Evolutionary conservation across 1,140 invertebrate species (phyloP).

Genomic region (Apis dorsata): DNA sequence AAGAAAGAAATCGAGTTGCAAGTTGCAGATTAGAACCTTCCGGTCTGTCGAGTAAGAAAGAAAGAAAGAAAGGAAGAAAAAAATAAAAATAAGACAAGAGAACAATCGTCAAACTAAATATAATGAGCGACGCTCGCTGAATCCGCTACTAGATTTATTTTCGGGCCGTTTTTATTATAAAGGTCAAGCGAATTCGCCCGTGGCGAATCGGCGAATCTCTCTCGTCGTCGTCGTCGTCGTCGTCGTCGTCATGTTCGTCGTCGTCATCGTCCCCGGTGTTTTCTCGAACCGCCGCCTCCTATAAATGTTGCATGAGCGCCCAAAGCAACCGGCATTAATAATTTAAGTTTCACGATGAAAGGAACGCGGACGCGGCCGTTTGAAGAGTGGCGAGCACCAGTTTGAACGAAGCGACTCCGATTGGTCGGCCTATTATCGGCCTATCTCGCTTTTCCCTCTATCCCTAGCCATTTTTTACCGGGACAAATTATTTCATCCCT

Average conservation of each 20-base stretch:
- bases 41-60: too few relatives aligned
- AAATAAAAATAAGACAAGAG: not conserved
- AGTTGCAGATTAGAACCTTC: too few relatives aligned
- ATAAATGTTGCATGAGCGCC: constrained; percentile 69
- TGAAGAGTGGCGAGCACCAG: not conserved
- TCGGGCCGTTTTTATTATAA: constrained; percentile 51
- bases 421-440: constrained; percentile 7
- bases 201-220: constrained; percentile 55
- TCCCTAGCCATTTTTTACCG: not conserved
- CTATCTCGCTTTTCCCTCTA: not conserved
- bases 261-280: constrained; percentile 2
- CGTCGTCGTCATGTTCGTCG: not conserved
- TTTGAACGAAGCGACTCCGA: not conserved
- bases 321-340: constrained; percentile 64
- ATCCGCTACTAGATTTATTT: constrained; percentile 55
- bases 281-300: constrained; percentile 42
- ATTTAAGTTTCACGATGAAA: constrained; percentile 60
- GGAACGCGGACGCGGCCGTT: constrained; percentile 46
- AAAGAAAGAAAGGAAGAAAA: too few relatives aligned
- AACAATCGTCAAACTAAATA: constrained; percentile 27
- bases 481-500: constrained; percentile 26
- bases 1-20: too few relatives aligned
- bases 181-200: constrained; percentile 67
- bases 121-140: constrained; percentile 43
- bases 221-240: not conserved